Evolutionary conservation across 2,113 vertebrate genomes (phyloP).

Genomic region (Protobothrops mucrosquamatus): DNA sequence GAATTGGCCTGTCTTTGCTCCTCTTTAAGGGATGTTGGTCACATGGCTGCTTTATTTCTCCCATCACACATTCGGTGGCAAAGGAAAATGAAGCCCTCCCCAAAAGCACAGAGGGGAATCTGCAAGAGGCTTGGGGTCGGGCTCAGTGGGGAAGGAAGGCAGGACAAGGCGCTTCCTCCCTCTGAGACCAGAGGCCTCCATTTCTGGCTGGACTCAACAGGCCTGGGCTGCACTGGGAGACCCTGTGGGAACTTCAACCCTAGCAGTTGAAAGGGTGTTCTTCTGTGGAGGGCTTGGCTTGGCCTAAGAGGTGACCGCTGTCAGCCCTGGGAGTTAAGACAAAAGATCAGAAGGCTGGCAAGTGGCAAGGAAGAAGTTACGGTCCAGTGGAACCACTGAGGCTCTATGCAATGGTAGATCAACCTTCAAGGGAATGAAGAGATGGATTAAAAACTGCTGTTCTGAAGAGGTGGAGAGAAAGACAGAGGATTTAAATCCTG

Average conservation of each 20-base stretch:
- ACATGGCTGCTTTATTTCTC: slow-evolving; percentile 7
- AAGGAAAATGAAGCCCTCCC: not conserved
- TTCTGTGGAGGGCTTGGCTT: not conserved
- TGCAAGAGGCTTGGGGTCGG: slow-evolving; percentile 35
- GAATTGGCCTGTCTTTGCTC: not conserved
- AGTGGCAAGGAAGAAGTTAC: not conserved
- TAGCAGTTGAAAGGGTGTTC: not conserved
- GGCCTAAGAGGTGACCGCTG: not conserved
- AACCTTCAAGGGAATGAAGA: not conserved
- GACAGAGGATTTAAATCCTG: not conserved
- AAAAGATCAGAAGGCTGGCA: not conserved
- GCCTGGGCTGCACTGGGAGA: not conserved
- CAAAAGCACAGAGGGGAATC: not conserved
- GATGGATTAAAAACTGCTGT: not conserved
- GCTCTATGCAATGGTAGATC: not conserved
- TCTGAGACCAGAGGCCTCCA: not conserved
- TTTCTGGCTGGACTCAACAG: too few relatives aligned
- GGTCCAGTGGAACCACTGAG: not conserved
- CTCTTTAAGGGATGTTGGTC: slow-evolving; percentile 11
- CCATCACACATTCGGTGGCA: not conserved
- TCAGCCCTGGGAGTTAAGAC: not conserved
- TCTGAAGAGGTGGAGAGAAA: not conserved
- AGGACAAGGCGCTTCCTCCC: not conserved
- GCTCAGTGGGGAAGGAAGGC: slow-evolving; percentile 33
- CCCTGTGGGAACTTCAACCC: not conserved